phyloP scores from a whole-genome alignment of 2,797 vertebrate genomes.

The Cryptoprocta ferox region DNA sequence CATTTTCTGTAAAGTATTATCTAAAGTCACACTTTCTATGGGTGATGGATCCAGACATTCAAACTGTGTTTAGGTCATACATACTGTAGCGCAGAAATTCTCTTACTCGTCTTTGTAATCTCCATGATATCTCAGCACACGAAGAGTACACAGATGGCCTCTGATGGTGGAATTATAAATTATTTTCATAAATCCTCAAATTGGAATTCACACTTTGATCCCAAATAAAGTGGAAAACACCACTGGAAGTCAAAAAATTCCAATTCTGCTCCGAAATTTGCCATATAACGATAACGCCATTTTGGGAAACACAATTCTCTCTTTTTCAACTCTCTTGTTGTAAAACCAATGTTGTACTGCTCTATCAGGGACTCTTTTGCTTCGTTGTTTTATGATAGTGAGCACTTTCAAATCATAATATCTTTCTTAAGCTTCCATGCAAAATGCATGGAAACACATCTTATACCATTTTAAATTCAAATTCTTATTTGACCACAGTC shows the following conservation, averaged over 20 bases:
- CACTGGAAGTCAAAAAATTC: background rate
- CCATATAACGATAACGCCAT: background rate
- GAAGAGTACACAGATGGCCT: background rate
- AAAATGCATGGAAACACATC: conserved; percentile 10
- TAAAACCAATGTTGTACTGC: background rate
- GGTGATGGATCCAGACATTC: background rate
- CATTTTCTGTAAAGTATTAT: background rate
- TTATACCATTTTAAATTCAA: conserved; percentile 14
- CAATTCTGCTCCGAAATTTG: background rate
- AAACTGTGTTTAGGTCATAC: background rate
- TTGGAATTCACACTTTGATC: background rate
- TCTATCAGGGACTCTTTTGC: background rate
- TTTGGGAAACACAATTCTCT: background rate
- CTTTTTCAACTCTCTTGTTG: background rate
- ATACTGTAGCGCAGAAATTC: background rate
- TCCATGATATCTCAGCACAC: background rate
- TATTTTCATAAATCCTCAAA: conserved; percentile 4
- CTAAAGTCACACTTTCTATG: background rate
- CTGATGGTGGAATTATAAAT: background rate
- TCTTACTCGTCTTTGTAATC: background rate
- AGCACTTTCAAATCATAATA: background rate
- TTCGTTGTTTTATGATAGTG: background rate
- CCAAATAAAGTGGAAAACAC: background rate
- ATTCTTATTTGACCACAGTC: conserved; percentile 13
- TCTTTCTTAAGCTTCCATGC: conserved; percentile 4